These are phyloP conservation scores for Emys orbicularis DNA, from an alignment of 2,797 vertebrate species.

Conservation along the genomic window DNA sequence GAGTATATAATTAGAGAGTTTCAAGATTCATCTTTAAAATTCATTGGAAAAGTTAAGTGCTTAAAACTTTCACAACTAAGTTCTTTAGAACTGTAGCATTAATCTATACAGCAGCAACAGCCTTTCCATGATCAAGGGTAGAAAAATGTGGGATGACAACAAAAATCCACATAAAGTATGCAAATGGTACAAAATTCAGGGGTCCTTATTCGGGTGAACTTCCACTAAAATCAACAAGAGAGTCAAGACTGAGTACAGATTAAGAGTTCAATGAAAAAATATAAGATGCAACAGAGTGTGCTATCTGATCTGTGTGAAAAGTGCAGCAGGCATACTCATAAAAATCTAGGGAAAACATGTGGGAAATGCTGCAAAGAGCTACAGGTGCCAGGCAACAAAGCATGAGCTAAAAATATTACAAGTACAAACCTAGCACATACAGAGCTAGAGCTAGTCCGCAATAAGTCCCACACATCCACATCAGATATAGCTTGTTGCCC, in stretches of 20 bases:
- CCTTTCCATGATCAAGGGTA: background rate
- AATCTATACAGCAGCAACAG: background rate
- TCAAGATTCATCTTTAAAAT: background rate
- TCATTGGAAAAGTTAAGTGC: background rate
- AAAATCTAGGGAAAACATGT: background rate
- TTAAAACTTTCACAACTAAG: background rate
- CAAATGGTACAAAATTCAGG: background rate
- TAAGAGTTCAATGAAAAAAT: background rate
- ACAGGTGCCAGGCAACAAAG: background rate
- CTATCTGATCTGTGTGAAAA: background rate
- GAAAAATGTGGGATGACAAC: background rate
- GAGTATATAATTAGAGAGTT: conserved; percentile 9
- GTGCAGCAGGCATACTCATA: background rate
- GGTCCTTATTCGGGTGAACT: rapidly evolving
- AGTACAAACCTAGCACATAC: background rate
- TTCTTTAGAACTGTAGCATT: background rate
- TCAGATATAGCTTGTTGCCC: background rate
- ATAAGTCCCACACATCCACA: background rate
- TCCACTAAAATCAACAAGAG: background rate
- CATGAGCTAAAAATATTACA: background rate
- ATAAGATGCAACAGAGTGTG: background rate
- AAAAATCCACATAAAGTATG: background rate
- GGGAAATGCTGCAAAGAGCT: background rate
- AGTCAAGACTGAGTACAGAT: background rate
- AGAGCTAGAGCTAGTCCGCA: too few species aligned